Conservation (phyloP, 2,888 invertebrate species). For the Leucania comma region DNA sequence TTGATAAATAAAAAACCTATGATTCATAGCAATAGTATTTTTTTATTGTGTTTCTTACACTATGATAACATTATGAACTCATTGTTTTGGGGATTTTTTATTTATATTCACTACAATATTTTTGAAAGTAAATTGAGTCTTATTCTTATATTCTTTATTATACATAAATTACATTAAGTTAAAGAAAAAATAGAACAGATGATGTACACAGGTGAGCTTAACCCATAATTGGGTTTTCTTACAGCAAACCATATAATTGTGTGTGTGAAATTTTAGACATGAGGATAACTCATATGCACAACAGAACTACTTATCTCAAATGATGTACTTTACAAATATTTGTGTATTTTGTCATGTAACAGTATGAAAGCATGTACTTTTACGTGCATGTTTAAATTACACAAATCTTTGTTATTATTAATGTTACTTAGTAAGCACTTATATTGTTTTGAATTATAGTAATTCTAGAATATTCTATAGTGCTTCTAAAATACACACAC, state of each 20-base stretch:
- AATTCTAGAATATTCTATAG: conserved; percentile 25
- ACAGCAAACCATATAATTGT: too few species aligned
- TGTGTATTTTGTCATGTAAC: background rate
- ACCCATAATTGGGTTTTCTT: too few species aligned
- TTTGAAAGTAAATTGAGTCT: too few species aligned
- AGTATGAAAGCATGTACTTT: background rate
- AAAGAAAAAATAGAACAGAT: too few species aligned
- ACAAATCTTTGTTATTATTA: conserved; percentile 21
- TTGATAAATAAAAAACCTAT: too few species aligned
- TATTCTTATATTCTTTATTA: too few species aligned
- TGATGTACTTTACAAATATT: background rate
- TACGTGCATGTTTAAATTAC: background rate
- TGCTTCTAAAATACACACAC: background rate
- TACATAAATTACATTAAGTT: too few species aligned
- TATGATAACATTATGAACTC: background rate
- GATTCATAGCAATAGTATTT: conserved; percentile 1
- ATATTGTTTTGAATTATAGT: background rate
- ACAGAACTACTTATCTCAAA: background rate
- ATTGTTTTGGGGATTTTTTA: background rate
- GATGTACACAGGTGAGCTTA: too few species aligned
- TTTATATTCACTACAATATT: background rate
- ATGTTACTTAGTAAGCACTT: background rate
- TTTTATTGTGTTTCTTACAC: background rate
- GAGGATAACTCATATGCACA: too few species aligned
- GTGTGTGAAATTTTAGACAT: too few species aligned